These are phyloP conservation scores for Venusia cambrica DNA, from an alignment of 2,888 invertebrate species.

Conservation along the genomic window DNA sequence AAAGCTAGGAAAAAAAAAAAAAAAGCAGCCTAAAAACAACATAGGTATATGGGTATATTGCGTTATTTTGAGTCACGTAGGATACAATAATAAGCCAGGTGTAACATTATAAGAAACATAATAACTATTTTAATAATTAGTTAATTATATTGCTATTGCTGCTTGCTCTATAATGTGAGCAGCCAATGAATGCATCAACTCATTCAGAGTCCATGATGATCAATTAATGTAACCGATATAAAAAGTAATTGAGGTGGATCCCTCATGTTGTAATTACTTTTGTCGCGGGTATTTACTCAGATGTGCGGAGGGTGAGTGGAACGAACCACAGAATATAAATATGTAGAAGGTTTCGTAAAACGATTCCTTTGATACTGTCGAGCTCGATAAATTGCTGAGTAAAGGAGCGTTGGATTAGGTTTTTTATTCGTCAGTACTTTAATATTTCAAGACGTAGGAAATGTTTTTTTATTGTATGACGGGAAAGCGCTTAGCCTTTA, in stretches of 20 bases:
- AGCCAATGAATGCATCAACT: conserved; percentile 18
- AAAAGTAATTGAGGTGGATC: conserved; percentile 20
- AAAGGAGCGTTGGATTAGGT: conserved; percentile 8
- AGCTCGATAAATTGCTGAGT: conserved; percentile 6
- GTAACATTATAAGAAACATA: no score
- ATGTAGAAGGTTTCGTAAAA: conserved; percentile 9
- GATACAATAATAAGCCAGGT: no score
- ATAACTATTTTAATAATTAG: no score
- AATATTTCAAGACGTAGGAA: conserved; percentile 21
- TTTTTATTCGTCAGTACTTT: no score
- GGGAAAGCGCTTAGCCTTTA: no score
- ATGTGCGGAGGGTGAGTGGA: conserved; percentile 6
- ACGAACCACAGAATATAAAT: no score
- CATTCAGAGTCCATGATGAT: conserved; percentile 14
- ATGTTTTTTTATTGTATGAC: conserved; percentile 48
- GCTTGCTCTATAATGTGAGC: conserved; percentile 14
- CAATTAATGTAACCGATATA: conserved; percentile 21
- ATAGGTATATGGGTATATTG: no score
- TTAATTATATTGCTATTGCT: background rate
- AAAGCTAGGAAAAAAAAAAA: no score
- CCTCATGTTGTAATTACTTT: conserved; percentile 12
- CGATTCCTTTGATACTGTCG: conserved; percentile 4
- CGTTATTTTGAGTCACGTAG: no score
- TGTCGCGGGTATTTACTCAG: conserved; percentile 15
- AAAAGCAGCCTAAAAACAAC: no score